phyloP scores from a whole-genome alignment of 2,113 vertebrate species.

The Bubalus kerabau region DNA sequence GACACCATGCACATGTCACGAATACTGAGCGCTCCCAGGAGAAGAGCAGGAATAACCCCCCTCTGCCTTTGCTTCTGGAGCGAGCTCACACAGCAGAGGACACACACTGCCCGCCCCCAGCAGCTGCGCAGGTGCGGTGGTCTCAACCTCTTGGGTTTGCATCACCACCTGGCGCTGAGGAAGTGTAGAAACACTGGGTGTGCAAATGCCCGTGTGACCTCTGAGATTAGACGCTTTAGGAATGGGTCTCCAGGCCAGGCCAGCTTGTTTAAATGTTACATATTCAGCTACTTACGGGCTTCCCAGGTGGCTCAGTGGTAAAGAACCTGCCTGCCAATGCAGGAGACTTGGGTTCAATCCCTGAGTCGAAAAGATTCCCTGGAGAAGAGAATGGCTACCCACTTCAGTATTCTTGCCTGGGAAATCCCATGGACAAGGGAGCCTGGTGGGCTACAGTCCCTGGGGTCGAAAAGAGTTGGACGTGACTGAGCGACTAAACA shows the following conservation, averaged over 20 bases:
- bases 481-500: not conserved
- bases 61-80: not conserved
- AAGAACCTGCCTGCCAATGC: not conserved
- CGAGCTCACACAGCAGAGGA: not conserved
- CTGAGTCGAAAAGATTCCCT: not conserved
- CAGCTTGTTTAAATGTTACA: not conserved
- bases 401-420: not conserved
- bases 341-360: not conserved
- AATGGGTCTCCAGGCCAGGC: not conserved
- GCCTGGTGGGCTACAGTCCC: not conserved
- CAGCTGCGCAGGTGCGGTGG: not conserved
- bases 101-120: accelerated
- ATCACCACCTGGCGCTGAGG: not conserved
- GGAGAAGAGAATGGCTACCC: not conserved
- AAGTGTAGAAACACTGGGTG: not conserved
- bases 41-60: accelerated
- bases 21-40: accelerated
- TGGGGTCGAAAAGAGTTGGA: not conserved
- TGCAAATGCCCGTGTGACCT: not conserved
- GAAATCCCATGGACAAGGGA: not conserved
- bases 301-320: not conserved
- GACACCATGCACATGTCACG: accelerated
- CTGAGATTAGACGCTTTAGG: not conserved
- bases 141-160: not conserved
- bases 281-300: not conserved